Conservation (phyloP, 2,888 invertebrate species). For the Noctua janthina region DNA sequence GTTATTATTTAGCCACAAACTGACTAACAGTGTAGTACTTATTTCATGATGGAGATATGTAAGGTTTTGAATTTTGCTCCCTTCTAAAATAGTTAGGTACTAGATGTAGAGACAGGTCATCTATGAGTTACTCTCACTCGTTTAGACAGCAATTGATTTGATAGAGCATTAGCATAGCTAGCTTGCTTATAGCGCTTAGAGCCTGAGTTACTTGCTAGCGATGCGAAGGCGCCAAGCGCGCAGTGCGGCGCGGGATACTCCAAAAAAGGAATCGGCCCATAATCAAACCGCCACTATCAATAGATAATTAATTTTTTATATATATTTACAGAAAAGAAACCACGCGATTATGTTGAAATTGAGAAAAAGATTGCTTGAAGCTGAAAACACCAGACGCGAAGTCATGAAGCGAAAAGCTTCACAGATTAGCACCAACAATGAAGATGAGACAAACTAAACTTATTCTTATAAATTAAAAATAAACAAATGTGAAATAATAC, state of each 20-base stretch:
- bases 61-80: too few species aligned
- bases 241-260: background rate
- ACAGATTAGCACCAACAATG: conserved; percentile 26
- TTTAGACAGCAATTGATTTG: too few species aligned
- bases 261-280: background rate
- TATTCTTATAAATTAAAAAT: conserved; percentile 1
- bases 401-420: conserved; percentile 69
- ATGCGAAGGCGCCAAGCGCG: too few species aligned
- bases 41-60: too few species aligned
- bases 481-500: background rate
- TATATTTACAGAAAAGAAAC: conserved; percentile 81
- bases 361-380: conserved; percentile 81
- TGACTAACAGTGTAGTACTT: too few species aligned
- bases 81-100: too few species aligned
- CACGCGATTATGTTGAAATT: conserved; percentile 85
- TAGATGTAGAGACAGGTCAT: too few species aligned
- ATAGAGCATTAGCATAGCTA: too few species aligned
- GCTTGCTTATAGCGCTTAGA: too few species aligned
- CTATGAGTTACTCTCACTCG: too few species aligned
- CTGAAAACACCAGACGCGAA: conserved; percentile 79
- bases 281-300: background rate
- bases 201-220: too few species aligned
- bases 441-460: background rate
- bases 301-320: background rate
- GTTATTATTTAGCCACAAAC: too few species aligned